phyloP scores from a whole-genome alignment of 2,888 invertebrate genomes.

The Drosophila yooni region DNA sequence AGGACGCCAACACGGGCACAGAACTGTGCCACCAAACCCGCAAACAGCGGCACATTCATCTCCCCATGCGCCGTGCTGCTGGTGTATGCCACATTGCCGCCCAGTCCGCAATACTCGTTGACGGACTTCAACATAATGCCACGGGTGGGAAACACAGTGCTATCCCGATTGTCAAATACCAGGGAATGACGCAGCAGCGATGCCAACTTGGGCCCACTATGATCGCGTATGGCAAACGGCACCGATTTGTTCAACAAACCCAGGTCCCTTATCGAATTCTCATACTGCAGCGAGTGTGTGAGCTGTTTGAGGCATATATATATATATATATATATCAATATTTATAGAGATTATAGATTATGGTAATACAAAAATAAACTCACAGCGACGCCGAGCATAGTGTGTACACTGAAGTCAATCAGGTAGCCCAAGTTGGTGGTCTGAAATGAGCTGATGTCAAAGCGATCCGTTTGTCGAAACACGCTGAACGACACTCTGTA shows the following conservation, averaged over 20 bases:
- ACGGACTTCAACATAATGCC: conserved; percentile 90
- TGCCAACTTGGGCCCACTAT: conserved; percentile 93
- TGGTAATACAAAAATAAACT: conserved; percentile 17
- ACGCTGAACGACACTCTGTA: conserved; percentile 89
- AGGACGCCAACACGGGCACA: conserved; percentile 83
- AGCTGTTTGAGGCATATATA: conserved; percentile 85
- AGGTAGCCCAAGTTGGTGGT: conserved; percentile 91
- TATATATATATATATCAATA: neutral
- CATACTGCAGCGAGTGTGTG: conserved; percentile 94
- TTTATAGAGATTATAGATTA: neutral
- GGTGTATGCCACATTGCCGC: conserved; percentile 96
- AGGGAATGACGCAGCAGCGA: conserved; percentile 93
- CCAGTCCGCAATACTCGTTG: conserved; percentile 93
- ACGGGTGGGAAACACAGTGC: conserved; percentile 90
- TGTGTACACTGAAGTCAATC: conserved; percentile 89
- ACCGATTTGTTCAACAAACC: conserved; percentile 89
- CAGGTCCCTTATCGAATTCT: conserved; percentile 93
- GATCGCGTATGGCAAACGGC: conserved; percentile 94
- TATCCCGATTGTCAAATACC: conserved; percentile 92
- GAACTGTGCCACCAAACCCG: conserved; percentile 83
- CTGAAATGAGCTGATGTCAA: conserved; percentile 88
- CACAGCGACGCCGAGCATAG: conserved; percentile 86
- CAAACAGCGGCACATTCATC: conserved; percentile 88
- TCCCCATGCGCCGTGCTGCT: conserved; percentile 92
- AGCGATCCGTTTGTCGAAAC: conserved; percentile 88